Evolutionary conservation across 2,888 invertebrate species (phyloP), one percentile per base, ranked within the genome.

Genomic region (Teleiodes luculella): DNA sequence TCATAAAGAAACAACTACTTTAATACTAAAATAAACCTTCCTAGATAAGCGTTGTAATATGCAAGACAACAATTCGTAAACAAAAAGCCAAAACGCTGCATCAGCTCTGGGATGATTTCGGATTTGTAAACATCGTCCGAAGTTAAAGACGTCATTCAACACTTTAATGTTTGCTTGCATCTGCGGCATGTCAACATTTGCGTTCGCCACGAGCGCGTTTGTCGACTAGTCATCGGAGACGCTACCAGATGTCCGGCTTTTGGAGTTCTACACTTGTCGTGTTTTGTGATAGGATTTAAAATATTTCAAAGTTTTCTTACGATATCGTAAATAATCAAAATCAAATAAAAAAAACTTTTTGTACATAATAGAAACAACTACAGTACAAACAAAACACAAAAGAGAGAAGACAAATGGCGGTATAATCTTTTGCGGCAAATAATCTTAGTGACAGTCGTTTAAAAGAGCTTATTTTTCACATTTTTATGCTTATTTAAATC

Each of bases 161-260:
- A 47, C 31, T 31, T 14, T 7, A 14, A 18, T 33, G 47, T 47
- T 31, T 47, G 47, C 14, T 47, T 33, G 31, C 47, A 14, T 45
- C 45, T 33, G 33, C 11, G 33, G n/a, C 28, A 30, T 18, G 47
- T 47, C 47, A 47, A 47, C 47, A 47, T 47, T 47, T 31, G 47
- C 47, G 31, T 16, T 47, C 31, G 31, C 47, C 31, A 47, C 47
- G 31, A 47, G 33, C 47, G 39, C 33, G 33, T 47, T 47, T 47
- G 47, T 33, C 47, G 43, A 43, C 28, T 28, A 28, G 43, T 43
- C 43, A 43, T 28, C 43, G 24, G 43, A 24, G 28, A 43, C 43
- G 43, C 28, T 43, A 13, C 43, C 43, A 41, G 39, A 41, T 41
- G 39, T 20, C 39, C 18, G 18, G 39, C 16, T 16, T 41, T 18